Evolutionary conservation across 2,888 invertebrate species (phyloP), one percentile per base, ranked within the genome.

Genomic region (Diarsia rubi): DNA sequence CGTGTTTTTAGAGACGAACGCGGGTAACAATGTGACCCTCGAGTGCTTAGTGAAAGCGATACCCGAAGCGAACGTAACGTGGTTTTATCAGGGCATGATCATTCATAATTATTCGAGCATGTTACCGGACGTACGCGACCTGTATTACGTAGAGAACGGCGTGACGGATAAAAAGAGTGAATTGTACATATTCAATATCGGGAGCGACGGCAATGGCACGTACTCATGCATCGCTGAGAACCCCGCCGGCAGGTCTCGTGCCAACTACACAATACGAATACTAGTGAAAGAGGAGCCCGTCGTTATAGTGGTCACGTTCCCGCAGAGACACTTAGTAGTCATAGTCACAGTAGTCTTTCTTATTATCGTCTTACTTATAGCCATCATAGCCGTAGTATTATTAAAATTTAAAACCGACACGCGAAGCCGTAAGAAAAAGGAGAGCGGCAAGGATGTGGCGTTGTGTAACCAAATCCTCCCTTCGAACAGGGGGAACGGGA

Each of bases 221-320:
- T 99, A 98, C 91, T 97, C 98, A 6, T 99, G 99, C 92, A 97
- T 98, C 21, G 99, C 99, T 0, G 98, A 98, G 90, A 99, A 99
- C 92, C 97, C 98, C 24, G 99, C 99, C 0, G 99, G 99, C 21
- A 97, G 97, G 75, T 97, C 98, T 0, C 97, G 97, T 84, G 98
- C 98, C 76, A 99, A 99, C 93, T 98, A 98, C 88, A 98, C 99
- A 2, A 97, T 99, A 84, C 97, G 97, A 82, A 97, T 98, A 66
- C 97, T 98, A 82, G 97, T 98, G 72, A 98, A 98, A 91, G 98
- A 98, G 89, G 98, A 98, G 79, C 98, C 98, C 21, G 97, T 97
- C 42, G 97, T 97, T 14, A 97, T 97, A 75, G 97, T 97, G 84
- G 97, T 97, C 52, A 97, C 97, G 66, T 97, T 98, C 93, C 97